Percentiles rank a stretch among this genome's conserved stretches.
Conservation (phyloP, 1,140 invertebrate genomes). For the Tetramorium parvispinum region DNA sequence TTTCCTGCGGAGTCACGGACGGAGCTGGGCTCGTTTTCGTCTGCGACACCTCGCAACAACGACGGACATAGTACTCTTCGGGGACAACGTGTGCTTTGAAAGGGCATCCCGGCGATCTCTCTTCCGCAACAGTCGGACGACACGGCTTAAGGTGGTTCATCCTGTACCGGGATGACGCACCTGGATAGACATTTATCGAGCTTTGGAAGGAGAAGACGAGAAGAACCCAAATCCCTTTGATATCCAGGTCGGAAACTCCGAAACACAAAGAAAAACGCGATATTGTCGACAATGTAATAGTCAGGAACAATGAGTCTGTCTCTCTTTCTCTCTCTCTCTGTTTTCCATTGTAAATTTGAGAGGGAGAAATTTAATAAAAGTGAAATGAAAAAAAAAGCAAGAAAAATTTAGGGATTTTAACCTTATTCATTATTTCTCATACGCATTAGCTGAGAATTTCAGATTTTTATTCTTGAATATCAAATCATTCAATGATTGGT, state of each 20-base stretch:
- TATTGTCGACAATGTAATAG: not conserved
- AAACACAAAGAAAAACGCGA: not conserved
- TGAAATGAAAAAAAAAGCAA: not conserved
- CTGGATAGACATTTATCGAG: conserved; percentile 4
- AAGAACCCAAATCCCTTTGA: conserved; percentile 15
- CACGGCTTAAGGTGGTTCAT: not conserved
- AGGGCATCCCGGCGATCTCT: not conserved
- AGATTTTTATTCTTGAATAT: not conserved
- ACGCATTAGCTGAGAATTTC: not conserved
- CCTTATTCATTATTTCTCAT: not conserved
- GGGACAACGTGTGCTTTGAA: conserved; percentile 1
- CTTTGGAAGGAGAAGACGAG: not conserved
- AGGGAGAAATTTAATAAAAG: not conserved
- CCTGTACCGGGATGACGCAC: not conserved
- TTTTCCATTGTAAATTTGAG: not conserved
- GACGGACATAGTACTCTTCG: not conserved
- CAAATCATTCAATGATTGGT: not conserved
- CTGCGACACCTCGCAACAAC: conserved; percentile 5
- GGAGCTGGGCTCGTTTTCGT: not conserved
- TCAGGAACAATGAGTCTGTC: not conserved
- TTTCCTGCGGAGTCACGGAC: conserved; percentile 31
- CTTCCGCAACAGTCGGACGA: not conserved
- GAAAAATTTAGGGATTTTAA: not conserved
- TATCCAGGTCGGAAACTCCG: not conserved
- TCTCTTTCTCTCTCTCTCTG: no score